phyloP scores from a whole-genome alignment of 2,113 vertebrate species.

The Oxygymnocypris stewartii region DNA sequence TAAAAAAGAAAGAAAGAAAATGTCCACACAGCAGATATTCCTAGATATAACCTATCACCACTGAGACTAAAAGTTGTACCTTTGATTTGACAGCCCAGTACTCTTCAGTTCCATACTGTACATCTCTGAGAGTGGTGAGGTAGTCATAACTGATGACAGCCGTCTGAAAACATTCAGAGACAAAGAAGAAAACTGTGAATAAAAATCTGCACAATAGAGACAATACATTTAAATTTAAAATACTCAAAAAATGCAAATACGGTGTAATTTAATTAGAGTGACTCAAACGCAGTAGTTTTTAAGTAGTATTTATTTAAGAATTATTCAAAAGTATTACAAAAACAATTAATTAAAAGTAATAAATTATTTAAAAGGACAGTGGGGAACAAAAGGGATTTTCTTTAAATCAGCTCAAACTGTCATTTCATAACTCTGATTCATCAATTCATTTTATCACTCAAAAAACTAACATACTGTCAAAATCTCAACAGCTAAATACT shows the following conservation, averaged over 20 bases:
- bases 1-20: neutral
- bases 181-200: neutral
- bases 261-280: neutral
- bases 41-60: neutral
- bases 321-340: neutral
- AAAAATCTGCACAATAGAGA: neutral
- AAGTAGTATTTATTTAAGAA: too few species aligned
- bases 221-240: neutral
- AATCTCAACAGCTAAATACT: too few species aligned
- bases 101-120: constrained; percentile 82
- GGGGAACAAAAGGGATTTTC: too few species aligned
- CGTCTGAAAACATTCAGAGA: constrained; percentile 74
- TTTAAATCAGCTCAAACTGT: too few species aligned
- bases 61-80: constrained; percentile 71
- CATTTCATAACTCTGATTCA: too few species aligned
- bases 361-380: neutral
- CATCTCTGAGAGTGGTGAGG: constrained; percentile 81
- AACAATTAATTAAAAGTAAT: neutral
- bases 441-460: too few species aligned
- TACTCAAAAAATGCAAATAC: too few species aligned
- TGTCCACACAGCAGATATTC: constrained; percentile 35
- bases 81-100: constrained; percentile 85
- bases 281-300: neutral
- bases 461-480: too few species aligned
- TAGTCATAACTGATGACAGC: constrained; percentile 91